Base-by-base conservation (phyloP, 1,140 invertebrate genomes). In the Solen grandis region DNA sequence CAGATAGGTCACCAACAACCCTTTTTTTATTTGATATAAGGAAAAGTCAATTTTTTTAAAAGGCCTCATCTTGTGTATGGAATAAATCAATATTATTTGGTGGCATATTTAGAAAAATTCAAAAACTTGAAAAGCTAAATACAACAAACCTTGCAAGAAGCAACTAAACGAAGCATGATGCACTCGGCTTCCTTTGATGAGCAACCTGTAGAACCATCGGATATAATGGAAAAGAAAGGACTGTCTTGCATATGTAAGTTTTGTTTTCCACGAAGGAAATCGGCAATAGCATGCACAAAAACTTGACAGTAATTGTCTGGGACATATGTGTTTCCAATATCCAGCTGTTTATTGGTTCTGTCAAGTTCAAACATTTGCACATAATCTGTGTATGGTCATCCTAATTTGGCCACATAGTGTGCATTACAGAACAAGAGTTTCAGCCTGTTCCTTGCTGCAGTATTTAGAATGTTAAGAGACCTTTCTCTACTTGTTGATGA, bases 161-260 rank as follows among this genome's bases (percentile, higher is more conserved):
- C 3, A 62, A 36, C 5, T 31, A 46, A 46, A 3, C 29, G 25
- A 19, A 75, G 14, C 0, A 63, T n/a, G 3, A 75, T 27, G 8
- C 22, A 27, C 38, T 75, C 73, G 22, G 73, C 73, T 19, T 74
- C 72, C 52, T 75, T 62, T 1, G 59, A 75, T 0, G 73, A 62
- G 1, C 16, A n/a, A 33, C 65, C 73, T 2, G 73, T 65, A 8
- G 73, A 74, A 0, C 72, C 72, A 74, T 74, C 72, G 63, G 35
- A 36, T 2, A 73, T 73, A 1, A 73, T 25, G 2, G 70, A 31
- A 0, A 73, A 59, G 52, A 74, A 62, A 25, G 22, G 31, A 31
- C 33, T 46, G 4, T 27, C n/a, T 0, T 4, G 25, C 13, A 74
- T 8, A 5, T 27, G 10, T 29, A 13, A 29, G 33, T 60, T 27